These are phyloP conservation scores for Misgurnus mizolepis DNA, from an alignment of 2,113 vertebrate species.

Conservation along the genomic window DNA sequence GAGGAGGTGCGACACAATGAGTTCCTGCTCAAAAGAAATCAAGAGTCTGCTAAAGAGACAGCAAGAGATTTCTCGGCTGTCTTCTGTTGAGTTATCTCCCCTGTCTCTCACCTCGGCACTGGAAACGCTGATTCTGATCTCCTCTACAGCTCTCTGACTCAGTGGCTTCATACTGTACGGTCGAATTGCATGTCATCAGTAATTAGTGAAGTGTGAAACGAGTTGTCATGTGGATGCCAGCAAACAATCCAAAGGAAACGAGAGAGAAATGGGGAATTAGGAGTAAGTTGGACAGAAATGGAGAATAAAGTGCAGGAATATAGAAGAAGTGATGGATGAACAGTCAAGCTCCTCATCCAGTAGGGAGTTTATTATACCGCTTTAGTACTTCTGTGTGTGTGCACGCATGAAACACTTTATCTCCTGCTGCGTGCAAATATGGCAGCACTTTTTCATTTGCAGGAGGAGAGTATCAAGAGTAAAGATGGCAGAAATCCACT, in stretches of 20 bases:
- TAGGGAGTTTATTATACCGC: conserved; percentile 16
- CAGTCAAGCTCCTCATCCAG: conserved; percentile 38
- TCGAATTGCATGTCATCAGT: conserved; percentile 47
- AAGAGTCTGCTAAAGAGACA: conserved; percentile 16
- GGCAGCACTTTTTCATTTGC: conserved; percentile 32
- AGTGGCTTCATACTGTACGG: conserved; percentile 41
- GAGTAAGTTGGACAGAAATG: conserved; percentile 23
- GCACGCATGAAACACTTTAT: conserved; percentile 9
- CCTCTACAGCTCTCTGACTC: conserved; percentile 35
- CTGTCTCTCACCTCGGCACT: neutral
- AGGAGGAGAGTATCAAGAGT: conserved; percentile 22
- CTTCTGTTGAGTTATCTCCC: conserved; percentile 36
- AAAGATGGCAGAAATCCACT: conserved; percentile 32
- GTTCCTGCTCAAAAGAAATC: neutral
- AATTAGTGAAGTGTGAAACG: conserved; percentile 60
- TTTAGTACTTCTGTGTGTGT: conserved; percentile 25
- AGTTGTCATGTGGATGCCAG: conserved; percentile 53
- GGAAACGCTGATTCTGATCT: conserved; percentile 48
- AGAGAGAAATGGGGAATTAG: conserved; percentile 26
- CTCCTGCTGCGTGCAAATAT: conserved; percentile 26
- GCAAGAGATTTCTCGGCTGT: conserved; percentile 37
- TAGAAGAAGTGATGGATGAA: conserved; percentile 47
- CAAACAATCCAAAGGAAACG: conserved; percentile 24
- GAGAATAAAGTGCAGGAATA: conserved; percentile 34
- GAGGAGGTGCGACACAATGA: conserved; percentile 27